Conservation (phyloP, 2,797 vertebrate genomes). For the Uromys caudimaculatus region DNA sequence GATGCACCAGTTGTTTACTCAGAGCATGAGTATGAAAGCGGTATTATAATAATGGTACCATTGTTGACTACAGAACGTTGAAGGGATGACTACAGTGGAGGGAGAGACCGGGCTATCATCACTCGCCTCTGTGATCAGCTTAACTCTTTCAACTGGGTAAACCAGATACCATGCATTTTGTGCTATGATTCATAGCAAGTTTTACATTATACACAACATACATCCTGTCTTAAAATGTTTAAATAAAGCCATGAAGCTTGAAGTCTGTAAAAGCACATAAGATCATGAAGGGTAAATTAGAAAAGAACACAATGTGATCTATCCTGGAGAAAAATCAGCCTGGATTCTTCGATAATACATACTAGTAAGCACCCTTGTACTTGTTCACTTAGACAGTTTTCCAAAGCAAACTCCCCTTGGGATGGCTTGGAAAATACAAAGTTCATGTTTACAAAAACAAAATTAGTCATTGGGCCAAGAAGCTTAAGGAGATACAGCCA, state of each 20-base stretch:
- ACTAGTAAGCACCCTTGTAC: background rate
- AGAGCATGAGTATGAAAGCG: background rate
- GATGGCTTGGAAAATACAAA: background rate
- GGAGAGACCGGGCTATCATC: background rate
- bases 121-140: background rate
- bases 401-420: background rate
- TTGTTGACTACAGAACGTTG: background rate
- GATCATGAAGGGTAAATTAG: background rate
- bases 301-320: background rate
- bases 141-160: background rate
- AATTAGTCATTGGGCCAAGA: background rate
- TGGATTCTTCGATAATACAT: background rate
- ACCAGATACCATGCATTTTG: background rate
- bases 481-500: background rate
- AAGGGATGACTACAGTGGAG: background rate
- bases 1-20: background rate
- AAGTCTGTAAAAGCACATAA: background rate
- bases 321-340: background rate
- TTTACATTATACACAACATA: too few relatives aligned
- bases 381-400: background rate
- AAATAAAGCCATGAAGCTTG: background rate
- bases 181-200: background rate
- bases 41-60: accelerated
- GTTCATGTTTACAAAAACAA: background rate
- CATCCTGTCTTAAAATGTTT: background rate